Conservation (phyloP, 2,113 vertebrate species). For the Vimba vimba region DNA sequence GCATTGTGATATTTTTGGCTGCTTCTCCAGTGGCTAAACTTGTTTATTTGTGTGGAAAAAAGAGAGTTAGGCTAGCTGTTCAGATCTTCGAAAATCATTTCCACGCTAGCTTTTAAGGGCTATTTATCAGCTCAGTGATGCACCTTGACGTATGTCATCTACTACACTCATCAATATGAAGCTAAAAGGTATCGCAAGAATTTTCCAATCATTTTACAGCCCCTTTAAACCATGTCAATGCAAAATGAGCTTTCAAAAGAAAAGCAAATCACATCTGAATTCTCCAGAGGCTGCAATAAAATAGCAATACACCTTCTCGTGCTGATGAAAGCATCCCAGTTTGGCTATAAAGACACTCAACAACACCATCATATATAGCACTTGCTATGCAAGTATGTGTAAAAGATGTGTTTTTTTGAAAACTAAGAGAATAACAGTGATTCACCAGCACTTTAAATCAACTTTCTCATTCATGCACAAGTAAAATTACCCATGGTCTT, state of each 20-base stretch:
- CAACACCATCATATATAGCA: background rate
- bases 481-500: background rate
- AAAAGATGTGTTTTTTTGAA: background rate
- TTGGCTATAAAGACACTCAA: background rate
- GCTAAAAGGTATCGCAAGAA: background rate
- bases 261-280: background rate
- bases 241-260: constrained; percentile 42
- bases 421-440: background rate
- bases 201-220: constrained; percentile 22
- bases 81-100: constrained; percentile 21
- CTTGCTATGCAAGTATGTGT: background rate
- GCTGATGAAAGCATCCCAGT: constrained; percentile 14
- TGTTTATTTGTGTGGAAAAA: constrained; percentile 18
- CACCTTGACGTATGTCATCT: constrained; percentile 17
- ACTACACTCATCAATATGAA: constrained; percentile 14
- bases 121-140: constrained; percentile 15
- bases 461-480: background rate
- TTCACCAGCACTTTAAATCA: background rate
- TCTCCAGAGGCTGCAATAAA: constrained; percentile 21
- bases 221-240: constrained; percentile 28
- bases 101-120: background rate
- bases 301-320: constrained; percentile 3
- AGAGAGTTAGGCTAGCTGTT: background rate
- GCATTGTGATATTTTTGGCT: constrained; percentile 1
- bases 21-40: background rate